phyloP scores from a whole-genome alignment of 2,113 vertebrate species.

The Larimichthys crocea region DNA sequence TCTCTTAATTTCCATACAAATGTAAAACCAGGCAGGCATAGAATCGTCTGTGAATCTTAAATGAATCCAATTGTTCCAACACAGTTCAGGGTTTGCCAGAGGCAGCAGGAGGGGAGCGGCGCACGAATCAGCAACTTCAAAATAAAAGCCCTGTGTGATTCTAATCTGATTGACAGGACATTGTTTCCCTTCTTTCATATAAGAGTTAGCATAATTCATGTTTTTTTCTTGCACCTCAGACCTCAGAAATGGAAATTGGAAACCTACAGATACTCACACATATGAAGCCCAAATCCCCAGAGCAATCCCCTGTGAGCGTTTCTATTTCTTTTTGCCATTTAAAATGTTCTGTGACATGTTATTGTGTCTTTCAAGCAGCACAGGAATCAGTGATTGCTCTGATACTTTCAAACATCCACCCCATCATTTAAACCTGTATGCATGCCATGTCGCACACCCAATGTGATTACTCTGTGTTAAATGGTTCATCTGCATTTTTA shows the following conservation, averaged over 20 bases:
- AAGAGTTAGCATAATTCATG: constrained; percentile 41
- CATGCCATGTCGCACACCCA: background rate
- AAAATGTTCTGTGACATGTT: constrained; percentile 22
- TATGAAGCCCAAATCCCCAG: constrained; percentile 9
- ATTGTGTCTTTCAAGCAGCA: constrained; percentile 30
- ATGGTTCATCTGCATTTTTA: constrained; percentile 45
- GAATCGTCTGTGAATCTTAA: constrained; percentile 84
- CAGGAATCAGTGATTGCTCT: constrained; percentile 3
- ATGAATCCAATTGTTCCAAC: constrained; percentile 82
- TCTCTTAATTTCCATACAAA: constrained; percentile 87
- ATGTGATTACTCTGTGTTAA: constrained; percentile 30
- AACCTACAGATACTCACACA: constrained; percentile 21
- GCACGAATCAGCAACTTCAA: constrained; percentile 79
- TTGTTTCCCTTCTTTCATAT: constrained; percentile 50
- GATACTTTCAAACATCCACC: constrained; percentile 17
- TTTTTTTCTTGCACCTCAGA: constrained; percentile 37
- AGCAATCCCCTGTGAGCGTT: background rate
- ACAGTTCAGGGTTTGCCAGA: constrained; percentile 70
- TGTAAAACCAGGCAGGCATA: constrained; percentile 78
- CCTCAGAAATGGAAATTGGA: constrained; percentile 43
- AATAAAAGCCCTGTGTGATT: constrained; percentile 73
- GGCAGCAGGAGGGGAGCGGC: constrained; percentile 64
- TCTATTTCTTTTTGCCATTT: constrained; percentile 17
- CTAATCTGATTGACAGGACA: constrained; percentile 71
- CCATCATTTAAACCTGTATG: constrained; percentile 20